Conservation (phyloP, 92 coral and sea anemone species). For the Palythoa grandis region DNA sequence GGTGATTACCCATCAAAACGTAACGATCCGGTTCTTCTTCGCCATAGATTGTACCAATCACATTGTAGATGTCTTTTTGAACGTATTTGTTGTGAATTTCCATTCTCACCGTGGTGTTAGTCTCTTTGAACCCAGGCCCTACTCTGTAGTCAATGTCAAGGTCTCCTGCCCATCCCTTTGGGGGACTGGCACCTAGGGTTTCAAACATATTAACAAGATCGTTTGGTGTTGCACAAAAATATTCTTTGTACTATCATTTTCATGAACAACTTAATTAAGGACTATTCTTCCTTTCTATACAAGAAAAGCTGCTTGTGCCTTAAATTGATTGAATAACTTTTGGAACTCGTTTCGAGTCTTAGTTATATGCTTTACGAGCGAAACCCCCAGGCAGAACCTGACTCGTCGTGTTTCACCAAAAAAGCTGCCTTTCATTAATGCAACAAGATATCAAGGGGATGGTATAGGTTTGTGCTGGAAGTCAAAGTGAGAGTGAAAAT, state of each 20-base stretch:
- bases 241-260: too few species aligned
- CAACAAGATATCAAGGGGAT: too few species aligned
- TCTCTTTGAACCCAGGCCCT: slow-evolving; percentile 72
- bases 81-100: slow-evolving; percentile 69
- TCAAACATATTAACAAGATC: background rate
- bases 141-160: slow-evolving; percentile 70
- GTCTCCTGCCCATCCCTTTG: slow-evolving; percentile 67
- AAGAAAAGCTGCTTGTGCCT: too few species aligned
- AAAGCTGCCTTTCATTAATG: too few species aligned
- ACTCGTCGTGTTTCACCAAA: too few species aligned
- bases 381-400: too few species aligned
- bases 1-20: slow-evolving; percentile 89
- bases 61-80: slow-evolving; percentile 73
- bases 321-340: too few species aligned
- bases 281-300: background rate
- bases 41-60: slow-evolving; percentile 91
- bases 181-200: slow-evolving; percentile 63
- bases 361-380: too few species aligned
- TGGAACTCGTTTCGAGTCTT: too few species aligned
- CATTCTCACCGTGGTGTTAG: slow-evolving; percentile 58
- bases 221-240: too few species aligned
- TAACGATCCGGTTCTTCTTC: slow-evolving; percentile 88
- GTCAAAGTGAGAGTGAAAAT: background rate
- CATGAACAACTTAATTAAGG: background rate
- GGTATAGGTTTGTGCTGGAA: too few species aligned